phyloP scores from a whole-genome alignment of 2,113 vertebrate genomes.

The Strix aluco region DNA sequence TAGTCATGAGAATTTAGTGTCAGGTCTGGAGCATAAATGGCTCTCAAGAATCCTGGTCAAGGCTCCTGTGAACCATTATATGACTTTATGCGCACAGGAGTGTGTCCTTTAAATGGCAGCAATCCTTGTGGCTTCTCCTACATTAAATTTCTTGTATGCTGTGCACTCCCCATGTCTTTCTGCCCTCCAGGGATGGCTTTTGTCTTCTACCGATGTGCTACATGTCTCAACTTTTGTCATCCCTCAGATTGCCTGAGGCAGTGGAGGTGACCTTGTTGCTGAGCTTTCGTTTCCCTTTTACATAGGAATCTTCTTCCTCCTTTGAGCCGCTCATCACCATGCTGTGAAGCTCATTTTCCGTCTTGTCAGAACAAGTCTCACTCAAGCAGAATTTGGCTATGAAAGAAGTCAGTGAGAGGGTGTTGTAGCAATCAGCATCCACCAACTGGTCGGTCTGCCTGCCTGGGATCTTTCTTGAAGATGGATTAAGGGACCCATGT shows the following conservation, averaged over 20 bases:
- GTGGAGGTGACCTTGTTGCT: constrained; percentile 49
- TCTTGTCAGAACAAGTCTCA: background rate
- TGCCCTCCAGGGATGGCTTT: constrained; percentile 62
- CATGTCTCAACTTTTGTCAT: constrained; percentile 68
- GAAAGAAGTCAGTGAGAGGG: background rate
- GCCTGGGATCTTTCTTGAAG: background rate
- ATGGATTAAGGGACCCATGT: background rate
- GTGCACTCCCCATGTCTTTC: background rate
- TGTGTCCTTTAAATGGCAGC: background rate
- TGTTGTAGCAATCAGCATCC: background rate
- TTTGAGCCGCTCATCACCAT: background rate
- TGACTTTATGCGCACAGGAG: background rate
- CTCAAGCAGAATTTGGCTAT: background rate
- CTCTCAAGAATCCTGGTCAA: background rate
- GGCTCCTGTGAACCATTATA: background rate
- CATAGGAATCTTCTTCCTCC: background rate
- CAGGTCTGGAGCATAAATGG: background rate
- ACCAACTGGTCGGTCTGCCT: background rate
- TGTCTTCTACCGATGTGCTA: constrained; percentile 55
- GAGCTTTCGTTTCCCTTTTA: constrained; percentile 40
- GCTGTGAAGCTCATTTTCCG: background rate
- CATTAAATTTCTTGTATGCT: background rate
- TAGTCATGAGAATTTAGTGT: rapidly evolving
- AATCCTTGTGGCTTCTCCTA: background rate
- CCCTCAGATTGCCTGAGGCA: constrained; percentile 61